Conservation (phyloP, 2,888 invertebrate genomes). For the Dilophus febrilis region DNA sequence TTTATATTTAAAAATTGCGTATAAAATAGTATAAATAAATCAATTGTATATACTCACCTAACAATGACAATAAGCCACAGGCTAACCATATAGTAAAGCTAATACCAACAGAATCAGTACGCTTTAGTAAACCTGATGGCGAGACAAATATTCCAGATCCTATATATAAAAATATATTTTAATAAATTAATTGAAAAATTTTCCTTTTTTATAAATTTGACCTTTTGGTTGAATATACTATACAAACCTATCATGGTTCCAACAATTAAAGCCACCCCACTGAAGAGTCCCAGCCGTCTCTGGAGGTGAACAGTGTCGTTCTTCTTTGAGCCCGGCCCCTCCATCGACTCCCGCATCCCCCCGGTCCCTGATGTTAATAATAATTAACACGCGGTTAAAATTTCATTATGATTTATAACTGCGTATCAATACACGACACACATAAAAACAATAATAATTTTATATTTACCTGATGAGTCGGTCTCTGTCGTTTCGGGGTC, state of each 20-base stretch:
- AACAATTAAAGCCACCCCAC: conserved; percentile 97
- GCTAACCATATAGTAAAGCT: conserved; percentile 90
- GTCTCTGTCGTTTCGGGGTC: conserved; percentile 34
- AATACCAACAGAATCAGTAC: conserved; percentile 86
- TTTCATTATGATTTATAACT: no score
- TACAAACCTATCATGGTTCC: conserved; percentile 90
- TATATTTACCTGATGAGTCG: conserved; percentile 30
- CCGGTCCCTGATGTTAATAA: conserved; percentile 30
- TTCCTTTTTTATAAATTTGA: conserved; percentile 1
- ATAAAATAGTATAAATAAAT: no score
- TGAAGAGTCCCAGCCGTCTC: conserved; percentile 98
- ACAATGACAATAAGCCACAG: conserved; percentile 77
- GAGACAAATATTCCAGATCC: conserved; percentile 98
- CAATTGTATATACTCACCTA: conserved; percentile 59
- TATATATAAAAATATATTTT: conserved; percentile 23
- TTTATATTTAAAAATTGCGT: no score
- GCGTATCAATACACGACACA: no score
- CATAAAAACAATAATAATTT: no score
- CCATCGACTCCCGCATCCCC: conserved; percentile 43
- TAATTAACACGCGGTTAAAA: no score
- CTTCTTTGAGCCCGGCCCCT: conserved; percentile 71
- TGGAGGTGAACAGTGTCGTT: conserved; percentile 97
- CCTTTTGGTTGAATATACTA: conserved; percentile 6
- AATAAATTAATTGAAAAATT: conserved; percentile 1
- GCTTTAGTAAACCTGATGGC: conserved; percentile 82